Evolutionary conservation across 92 coral and sea anemone species (phyloP).

Genomic region (Epizoanthus stellaris): DNA sequence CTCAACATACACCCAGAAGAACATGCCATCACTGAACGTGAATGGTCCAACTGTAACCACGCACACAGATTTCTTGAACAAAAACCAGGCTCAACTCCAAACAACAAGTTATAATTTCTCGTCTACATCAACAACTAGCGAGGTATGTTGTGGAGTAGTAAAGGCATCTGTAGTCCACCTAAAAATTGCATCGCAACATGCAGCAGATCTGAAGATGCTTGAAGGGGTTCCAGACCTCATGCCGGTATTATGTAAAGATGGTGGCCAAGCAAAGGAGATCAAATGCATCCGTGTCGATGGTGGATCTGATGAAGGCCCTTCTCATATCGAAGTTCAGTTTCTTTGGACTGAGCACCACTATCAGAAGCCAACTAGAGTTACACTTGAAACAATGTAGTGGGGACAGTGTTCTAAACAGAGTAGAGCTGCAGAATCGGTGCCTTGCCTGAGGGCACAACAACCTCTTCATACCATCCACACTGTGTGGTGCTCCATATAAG

Average conservation of each 20-base stretch:
- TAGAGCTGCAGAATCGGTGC: slow-evolving; percentile 65
- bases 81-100: slow-evolving; percentile 56
- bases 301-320: slow-evolving; percentile 52
- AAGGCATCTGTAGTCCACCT: slow-evolving; percentile 42
- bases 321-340: slow-evolving; percentile 54
- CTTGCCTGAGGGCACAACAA: slow-evolving; percentile 54
- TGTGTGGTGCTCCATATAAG: slow-evolving; percentile 38
- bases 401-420: slow-evolving; percentile 55
- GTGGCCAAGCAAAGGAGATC: slow-evolving; percentile 26
- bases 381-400: slow-evolving; percentile 66
- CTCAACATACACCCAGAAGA: slow-evolving; percentile 64
- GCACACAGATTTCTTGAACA: slow-evolving; percentile 57
- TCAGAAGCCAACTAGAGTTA: slow-evolving; percentile 51
- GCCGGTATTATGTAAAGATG: slow-evolving; percentile 26
- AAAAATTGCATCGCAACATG: slow-evolving; percentile 44
- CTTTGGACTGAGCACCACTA: slow-evolving; percentile 55
- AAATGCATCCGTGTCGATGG: slow-evolving; percentile 57
- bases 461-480: slow-evolving; percentile 58
- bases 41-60: slow-evolving; percentile 46
- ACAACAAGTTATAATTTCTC: slow-evolving; percentile 41
- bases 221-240: background rate
- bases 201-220: slow-evolving; percentile 29
- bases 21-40: slow-evolving; percentile 42
- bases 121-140: slow-evolving; percentile 50
- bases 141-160: slow-evolving; percentile 45